phyloP scores from a whole-genome alignment of 53 echinoderm and acorn worm species.

The Luidia sarsii region DNA sequence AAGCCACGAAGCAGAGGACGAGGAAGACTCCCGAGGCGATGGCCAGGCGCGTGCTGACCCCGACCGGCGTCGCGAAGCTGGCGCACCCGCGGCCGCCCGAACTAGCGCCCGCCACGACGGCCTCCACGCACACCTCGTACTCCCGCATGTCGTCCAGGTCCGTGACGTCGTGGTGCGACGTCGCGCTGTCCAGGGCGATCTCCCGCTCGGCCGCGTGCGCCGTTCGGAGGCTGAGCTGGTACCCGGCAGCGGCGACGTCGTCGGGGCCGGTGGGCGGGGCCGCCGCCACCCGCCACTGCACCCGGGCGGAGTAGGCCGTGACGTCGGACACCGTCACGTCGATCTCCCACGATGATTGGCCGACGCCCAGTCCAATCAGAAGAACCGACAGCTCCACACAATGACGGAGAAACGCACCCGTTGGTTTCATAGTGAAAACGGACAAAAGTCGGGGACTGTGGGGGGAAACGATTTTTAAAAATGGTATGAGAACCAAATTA shows the following conservation, averaged over 20 bases:
- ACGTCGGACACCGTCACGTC: background rate
- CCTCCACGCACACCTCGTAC: slow-evolving; percentile 37
- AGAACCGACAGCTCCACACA: background rate
- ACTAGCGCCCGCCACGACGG: background rate
- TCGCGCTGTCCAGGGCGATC: background rate
- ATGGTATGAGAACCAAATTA: too few relatives aligned
- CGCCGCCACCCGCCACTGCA: too few relatives aligned
- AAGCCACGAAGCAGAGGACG: slow-evolving; percentile 22
- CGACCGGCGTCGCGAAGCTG: slow-evolving; percentile 7
- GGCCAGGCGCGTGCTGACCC: slow-evolving; percentile 4
- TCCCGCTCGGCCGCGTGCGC: background rate
- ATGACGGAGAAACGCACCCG: too few relatives aligned
- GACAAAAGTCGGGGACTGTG: too few relatives aligned
- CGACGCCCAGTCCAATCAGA: background rate
- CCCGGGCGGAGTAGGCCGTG: slow-evolving; percentile 20
- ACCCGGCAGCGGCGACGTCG: background rate
- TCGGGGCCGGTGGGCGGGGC: background rate
- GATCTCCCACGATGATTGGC: background rate
- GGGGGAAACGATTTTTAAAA: too few relatives aligned
- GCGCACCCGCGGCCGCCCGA: background rate
- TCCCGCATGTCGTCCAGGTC: slow-evolving; percentile 29
- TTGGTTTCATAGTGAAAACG: too few relatives aligned
- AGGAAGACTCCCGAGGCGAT: slow-evolving; percentile 31
- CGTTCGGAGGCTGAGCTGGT: background rate
- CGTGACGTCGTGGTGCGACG: background rate